Base-by-base conservation (phyloP, 2,797 vertebrate species). In the Babyrousa celebensis region DNA sequence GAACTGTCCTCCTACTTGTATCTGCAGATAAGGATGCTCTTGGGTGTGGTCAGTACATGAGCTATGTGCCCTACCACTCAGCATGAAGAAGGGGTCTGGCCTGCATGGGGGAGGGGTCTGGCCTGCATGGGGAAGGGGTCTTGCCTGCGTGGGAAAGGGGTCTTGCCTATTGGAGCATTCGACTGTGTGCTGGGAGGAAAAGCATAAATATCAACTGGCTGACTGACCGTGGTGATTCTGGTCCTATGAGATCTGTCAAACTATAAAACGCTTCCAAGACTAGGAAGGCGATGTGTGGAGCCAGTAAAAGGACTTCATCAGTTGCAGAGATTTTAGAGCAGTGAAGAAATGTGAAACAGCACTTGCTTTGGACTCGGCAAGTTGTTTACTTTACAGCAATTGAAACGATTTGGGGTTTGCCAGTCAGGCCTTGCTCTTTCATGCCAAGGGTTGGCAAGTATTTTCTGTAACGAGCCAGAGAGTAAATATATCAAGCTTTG, bases 401-500 rank as follows among this genome's bases (percentile, higher is more conserved):
- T n/a, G 58, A 75, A 80, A 70, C 9, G 36, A 32, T 95, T 89
- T 32, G 84, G 83, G 80, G 43, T 75, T 65, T 48, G 48, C 16
- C 25, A 77, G 27, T 52, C 36, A 84, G 29, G 63, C 25, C 32
- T 60, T 11, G 43, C 17, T 89, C 6, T 70, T 89, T 95, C 27
- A 75, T 1, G 12, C 27, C 52, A 93, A 60, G 17, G 16, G 27
- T 80, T 80, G 32, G 48, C 78, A 93, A 80, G 62, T 36, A 60
- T 85, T 91, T 86, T 86, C 79, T 77, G 29, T 40, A 77, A 89
- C 16, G 77, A 52, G n/a, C 14, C 88, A 91, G 32, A 91, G 2
- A 80, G 29, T 52, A 91, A 95, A 83, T 85, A 96, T 6, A 36
- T 86, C 32, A 79, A n/a, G 68, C 12, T 80, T 71, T 84, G 32